Evolutionary conservation across 2,797 vertebrate species (phyloP).

Genomic region (Catamblyrhynchus diadema): DNA sequence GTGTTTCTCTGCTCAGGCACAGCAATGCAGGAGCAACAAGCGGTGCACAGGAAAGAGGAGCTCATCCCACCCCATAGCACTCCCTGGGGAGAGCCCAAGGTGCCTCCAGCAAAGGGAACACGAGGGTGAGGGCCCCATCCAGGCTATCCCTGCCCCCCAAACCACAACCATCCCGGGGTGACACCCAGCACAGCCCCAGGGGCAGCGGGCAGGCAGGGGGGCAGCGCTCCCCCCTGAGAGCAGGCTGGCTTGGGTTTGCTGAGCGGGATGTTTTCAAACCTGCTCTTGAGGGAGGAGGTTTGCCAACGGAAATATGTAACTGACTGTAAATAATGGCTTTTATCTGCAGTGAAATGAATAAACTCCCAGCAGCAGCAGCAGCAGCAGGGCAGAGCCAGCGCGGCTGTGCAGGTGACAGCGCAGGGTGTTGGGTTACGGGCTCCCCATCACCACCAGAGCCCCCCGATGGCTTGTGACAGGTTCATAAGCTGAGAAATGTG

Average conservation of each 20-base stretch:
- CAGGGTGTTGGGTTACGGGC: slow-evolving; percentile 42
- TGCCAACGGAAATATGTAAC: slow-evolving; percentile 68
- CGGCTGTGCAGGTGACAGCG: background rate
- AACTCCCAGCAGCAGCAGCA: background rate
- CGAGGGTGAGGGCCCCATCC: background rate
- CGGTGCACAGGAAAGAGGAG: background rate
- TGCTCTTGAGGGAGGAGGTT: slow-evolving; percentile 37
- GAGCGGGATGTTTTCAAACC: slow-evolving; percentile 51
- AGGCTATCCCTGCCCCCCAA: background rate
- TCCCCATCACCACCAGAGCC: background rate
- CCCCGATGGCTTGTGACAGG: slow-evolving; percentile 47
- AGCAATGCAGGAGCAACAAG: accelerated
- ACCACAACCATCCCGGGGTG: accelerated
- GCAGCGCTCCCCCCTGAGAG: accelerated
- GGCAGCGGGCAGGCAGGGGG: accelerated
- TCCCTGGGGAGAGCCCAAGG: background rate
- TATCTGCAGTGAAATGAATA: slow-evolving; percentile 47
- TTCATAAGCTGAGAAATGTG: slow-evolving; percentile 39
- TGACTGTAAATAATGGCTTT: slow-evolving; percentile 68
- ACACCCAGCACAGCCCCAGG: background rate
- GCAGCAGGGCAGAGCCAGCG: background rate
- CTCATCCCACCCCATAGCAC: background rate
- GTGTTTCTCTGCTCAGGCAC: accelerated
- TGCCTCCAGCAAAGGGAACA: background rate
- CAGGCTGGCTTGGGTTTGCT: background rate